Evolutionary conservation across 2,888 invertebrate species (phyloP).

Genomic region (Harmothoe impar): DNA sequence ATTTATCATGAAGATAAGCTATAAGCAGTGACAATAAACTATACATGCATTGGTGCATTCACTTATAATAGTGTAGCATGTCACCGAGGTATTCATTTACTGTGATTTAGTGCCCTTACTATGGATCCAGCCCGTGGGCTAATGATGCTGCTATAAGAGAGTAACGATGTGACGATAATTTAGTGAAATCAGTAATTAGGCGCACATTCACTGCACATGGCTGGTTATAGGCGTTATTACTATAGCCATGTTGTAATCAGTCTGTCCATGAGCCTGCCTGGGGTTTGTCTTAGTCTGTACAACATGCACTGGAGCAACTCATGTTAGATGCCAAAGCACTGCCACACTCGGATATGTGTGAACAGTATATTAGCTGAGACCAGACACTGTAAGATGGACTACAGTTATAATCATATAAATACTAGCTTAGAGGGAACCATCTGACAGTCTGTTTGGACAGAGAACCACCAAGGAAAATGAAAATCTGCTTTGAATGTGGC

Average conservation of each 20-base stretch:
- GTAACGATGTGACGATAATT: neutral
- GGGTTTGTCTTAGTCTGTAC: slow-evolving; percentile 11
- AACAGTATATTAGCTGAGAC: too few relatives aligned
- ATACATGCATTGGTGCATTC: too few relatives aligned
- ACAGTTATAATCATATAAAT: too few relatives aligned
- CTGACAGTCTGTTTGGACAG: too few relatives aligned
- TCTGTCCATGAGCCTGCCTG: neutral
- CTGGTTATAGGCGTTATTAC: neutral
- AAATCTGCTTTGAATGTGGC: too few relatives aligned
- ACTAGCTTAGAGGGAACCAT: too few relatives aligned
- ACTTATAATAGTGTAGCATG: neutral
- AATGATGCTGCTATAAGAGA: neutral
- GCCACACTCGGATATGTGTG: too few relatives aligned
- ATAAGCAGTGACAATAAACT: too few relatives aligned
- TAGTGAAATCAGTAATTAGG: neutral
- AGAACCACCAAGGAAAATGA: too few relatives aligned
- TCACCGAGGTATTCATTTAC: neutral
- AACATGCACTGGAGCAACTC: neutral
- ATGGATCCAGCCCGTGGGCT: neutral
- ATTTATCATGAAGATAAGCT: too few relatives aligned
- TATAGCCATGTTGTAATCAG: neutral
- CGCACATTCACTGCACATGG: neutral
- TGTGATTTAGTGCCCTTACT: neutral
- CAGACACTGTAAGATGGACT: too few relatives aligned
- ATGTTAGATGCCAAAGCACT: too few relatives aligned